phyloP scores from a whole-genome alignment of 2,113 vertebrate genomes.

The Embiotoca jacksoni region DNA sequence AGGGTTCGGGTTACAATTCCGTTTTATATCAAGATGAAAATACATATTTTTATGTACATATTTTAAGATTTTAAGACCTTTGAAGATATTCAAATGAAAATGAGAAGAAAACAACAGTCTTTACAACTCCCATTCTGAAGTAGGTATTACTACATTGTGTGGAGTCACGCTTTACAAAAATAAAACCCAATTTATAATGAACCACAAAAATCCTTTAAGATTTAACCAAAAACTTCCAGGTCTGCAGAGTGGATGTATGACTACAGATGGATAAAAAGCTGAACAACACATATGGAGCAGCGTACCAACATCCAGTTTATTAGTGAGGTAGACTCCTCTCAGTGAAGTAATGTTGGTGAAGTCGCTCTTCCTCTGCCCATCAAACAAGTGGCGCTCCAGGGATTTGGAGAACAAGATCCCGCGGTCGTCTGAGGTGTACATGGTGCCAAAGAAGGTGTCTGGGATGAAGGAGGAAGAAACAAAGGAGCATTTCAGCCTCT shows the following conservation, averaged over 20 bases:
- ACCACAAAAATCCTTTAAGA: no score
- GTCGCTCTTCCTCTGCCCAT: constrained; percentile 78
- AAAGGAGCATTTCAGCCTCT: neutral
- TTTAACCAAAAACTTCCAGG: no score
- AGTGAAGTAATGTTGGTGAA: constrained; percentile 85
- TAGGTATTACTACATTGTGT: no score
- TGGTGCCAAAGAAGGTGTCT: constrained; percentile 86
- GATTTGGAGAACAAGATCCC: constrained; percentile 83
- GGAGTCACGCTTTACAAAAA: no score
- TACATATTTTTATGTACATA: no score
- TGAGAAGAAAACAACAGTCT: no score
- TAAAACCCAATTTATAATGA: no score
- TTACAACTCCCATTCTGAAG: no score
- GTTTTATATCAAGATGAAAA: neutral
- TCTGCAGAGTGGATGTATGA: no score
- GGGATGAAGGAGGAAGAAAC: constrained; percentile 24
- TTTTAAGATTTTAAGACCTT: no score
- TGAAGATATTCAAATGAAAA: no score
- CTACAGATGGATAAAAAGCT: neutral
- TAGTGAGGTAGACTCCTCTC: constrained; percentile 83
- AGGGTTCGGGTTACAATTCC: neutral
- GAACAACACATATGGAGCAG: neutral
- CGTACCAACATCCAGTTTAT: constrained; percentile 81
- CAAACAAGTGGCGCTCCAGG: constrained; percentile 83
- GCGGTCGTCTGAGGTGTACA: constrained; percentile 83